phyloP scores from a whole-genome alignment of 2,888 invertebrate species.

The Melanargia galathea region DNA sequence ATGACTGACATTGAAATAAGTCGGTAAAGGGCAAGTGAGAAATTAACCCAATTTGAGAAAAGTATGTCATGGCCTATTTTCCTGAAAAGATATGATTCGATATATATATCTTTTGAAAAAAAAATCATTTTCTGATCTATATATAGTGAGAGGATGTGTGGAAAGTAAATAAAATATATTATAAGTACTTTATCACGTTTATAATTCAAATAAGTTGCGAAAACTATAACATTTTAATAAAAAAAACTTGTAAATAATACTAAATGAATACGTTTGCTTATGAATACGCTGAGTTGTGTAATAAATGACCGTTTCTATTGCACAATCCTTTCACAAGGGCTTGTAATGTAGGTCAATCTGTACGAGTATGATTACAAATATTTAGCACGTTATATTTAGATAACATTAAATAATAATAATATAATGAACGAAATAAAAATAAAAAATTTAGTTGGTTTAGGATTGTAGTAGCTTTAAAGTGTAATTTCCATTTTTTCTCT shows the following conservation, averaged over 20 bases:
- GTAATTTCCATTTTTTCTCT: conserved; percentile 9
- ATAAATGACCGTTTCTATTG: conserved; percentile 82
- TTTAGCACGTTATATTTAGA: conserved; percentile 41
- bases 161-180: conserved; percentile 41
- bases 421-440: not conserved
- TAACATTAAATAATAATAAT: not conserved
- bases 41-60: conserved; percentile 74
- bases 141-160: not conserved
- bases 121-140: conserved; percentile 4
- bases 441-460: not conserved
- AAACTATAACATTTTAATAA: conserved; percentile 44
- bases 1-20: conserved; percentile 84
- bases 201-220: conserved; percentile 45
- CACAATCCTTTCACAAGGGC: conserved; percentile 84
- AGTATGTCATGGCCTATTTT: conserved; percentile 73
- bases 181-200: conserved; percentile 48
- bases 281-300: conserved; percentile 78
- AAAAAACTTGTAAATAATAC: conserved; percentile 66
- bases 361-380: conserved; percentile 64
- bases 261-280: conserved; percentile 75
- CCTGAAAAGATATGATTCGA: conserved; percentile 30
- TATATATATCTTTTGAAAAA: conserved; percentile 16
- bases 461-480: not conserved
- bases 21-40: conserved; percentile 76
- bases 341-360: conserved; percentile 81